These are phyloP conservation scores for Serrognathus titanus DNA, from an alignment of 2,888 invertebrate species.

Conservation along the genomic window DNA sequence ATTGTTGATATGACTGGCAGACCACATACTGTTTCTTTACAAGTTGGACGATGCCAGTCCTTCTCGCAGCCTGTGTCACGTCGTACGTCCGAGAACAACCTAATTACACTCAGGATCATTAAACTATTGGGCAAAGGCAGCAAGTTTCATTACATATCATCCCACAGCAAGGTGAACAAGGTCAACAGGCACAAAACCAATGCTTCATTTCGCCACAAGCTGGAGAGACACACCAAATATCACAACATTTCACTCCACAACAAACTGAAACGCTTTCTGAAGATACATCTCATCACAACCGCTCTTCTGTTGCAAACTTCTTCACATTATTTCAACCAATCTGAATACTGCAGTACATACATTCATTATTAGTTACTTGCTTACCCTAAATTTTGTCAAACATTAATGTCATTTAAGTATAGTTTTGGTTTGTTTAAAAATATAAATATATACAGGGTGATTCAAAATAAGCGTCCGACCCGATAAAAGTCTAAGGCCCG, in stretches of 20 bases:
- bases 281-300: too few relatives aligned
- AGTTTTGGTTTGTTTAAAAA: constrained; percentile 4
- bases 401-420: constrained; percentile 9
- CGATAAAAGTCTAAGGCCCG: too few relatives aligned
- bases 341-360: constrained; percentile 23
- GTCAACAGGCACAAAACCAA: constrained; percentile 17
- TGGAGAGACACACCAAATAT: too few relatives aligned
- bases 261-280: too few relatives aligned
- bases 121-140: constrained; percentile 23
- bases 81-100: constrained; percentile 21
- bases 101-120: constrained; percentile 22
- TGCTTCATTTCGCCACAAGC: constrained; percentile 11
- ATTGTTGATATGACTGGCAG: constrained; percentile 23
- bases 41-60: constrained; percentile 16
- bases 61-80: constrained; percentile 22
- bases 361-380: constrained; percentile 18
- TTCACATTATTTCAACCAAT: constrained; percentile 24
- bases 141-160: constrained; percentile 25
- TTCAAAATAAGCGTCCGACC: too few relatives aligned
- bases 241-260: too few relatives aligned
- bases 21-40: constrained; percentile 12
- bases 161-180: constrained; percentile 24
- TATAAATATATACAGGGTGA: too few relatives aligned
- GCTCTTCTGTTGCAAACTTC: constrained; percentile 21
- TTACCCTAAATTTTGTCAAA: constrained; percentile 16